Evolutionary conservation across 2,888 invertebrate genomes (phyloP).

Genomic region (Eilema depressum): DNA sequence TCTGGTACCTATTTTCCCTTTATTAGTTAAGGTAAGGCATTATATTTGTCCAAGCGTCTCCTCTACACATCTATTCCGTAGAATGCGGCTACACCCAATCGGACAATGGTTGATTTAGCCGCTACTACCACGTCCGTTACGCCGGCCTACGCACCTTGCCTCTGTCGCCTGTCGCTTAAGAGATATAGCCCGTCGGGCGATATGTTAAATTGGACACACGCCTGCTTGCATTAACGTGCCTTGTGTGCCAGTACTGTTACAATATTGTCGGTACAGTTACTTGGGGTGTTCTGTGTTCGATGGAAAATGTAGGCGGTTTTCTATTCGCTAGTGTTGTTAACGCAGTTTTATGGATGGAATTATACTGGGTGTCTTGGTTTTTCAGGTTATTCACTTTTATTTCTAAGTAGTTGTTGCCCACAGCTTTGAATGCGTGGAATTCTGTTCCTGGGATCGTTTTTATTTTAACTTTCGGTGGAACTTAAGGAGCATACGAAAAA

Average conservation of each 20-base stretch:
- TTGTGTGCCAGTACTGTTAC: constrained; percentile 73
- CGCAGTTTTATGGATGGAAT: neutral
- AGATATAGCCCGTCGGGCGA: constrained; percentile 65
- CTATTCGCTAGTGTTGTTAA: neutral
- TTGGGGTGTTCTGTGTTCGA: constrained; percentile 28
- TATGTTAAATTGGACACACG: constrained; percentile 79
- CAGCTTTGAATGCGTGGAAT: no score
- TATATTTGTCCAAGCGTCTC: constrained; percentile 34
- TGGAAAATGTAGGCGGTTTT: neutral
- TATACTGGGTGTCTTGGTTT: neutral
- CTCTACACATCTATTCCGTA: constrained; percentile 38
- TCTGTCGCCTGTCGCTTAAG: constrained; percentile 62
- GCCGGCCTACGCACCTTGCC: constrained; percentile 79
- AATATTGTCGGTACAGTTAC: constrained; percentile 53
- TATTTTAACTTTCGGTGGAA: no score
- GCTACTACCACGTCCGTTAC: constrained; percentile 77
- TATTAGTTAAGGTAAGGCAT: neutral
- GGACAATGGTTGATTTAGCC: constrained; percentile 82
- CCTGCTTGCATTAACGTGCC: constrained; percentile 71
- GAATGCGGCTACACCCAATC: constrained; percentile 81
- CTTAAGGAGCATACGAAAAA: no score
- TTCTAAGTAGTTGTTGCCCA: no score
- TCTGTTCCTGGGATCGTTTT: no score
- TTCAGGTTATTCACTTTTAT: neutral
- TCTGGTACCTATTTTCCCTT: neutral